Evolutionary conservation across 53 echinoderm and acorn worm species (phyloP), one percentile per base, ranked within the genome.

Genomic region (Astropecten irregularis): DNA sequence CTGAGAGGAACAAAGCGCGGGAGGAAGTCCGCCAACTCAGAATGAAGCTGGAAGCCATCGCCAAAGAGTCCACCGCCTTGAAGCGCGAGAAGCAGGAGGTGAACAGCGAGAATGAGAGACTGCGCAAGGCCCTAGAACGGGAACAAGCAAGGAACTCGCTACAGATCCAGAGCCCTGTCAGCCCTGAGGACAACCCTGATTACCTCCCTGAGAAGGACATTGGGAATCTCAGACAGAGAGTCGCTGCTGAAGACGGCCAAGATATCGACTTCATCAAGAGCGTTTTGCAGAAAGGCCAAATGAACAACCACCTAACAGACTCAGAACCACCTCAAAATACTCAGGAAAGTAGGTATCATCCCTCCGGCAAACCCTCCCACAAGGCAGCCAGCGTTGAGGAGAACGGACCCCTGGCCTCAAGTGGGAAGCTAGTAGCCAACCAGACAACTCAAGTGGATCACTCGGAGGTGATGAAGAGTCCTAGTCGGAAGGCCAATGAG

Each of bases 1-100:
- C 88, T 5, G 95, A 95, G 76, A 82, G 95, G 46, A 95, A 95
- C 84, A 95, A 95, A 70, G 86, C 95, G 15, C 69, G 95, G 21
- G 95, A 95, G 40, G 93, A 93, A 48, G 90, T 93, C 9, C 67
- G 95, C 27, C 91, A 93, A 62, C 77, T 93, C 20, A 61, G 93
- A 69, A 77, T 93, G 14, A 95, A 95, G 87, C 87, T 95, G 47
- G 95, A 95, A 67, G 93, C 88, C 21, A 83, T 89, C 8, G 91
- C 93, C 57, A 95, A 95, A 65, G 95, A 95, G 48, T 90, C 87
- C 0, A 81, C 93, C 2, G 83, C 91, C 16, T 81, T 95, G 35
- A 93, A 93, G 54, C 82, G 95, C 8, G 95, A 93, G 35, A 93
- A 93, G 51, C 93, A 95, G 34, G 91, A 86, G 51, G 40, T 88